Base-by-base conservation (phyloP, 2,888 invertebrate species). In the Trachelus stipa region DNA sequence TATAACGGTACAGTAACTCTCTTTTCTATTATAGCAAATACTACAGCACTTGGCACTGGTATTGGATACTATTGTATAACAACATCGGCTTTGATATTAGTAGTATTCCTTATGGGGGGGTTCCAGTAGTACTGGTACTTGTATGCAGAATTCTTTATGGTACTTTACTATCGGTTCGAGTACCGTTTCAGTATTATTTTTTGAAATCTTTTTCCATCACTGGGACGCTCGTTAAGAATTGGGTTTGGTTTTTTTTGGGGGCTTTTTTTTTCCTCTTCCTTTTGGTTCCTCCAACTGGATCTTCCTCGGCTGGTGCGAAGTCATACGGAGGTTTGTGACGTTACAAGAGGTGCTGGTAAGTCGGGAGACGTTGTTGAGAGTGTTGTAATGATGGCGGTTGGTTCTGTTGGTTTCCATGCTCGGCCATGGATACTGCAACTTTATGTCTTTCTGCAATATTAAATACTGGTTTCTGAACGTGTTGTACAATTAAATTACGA, bases 381-480 rank as follows among this genome's bases (percentile, higher is more conserved):
- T 86, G 83, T 87, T 74, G 77, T 77, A 79, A 77, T 73, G 23
- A 56, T 23, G 56, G 75, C 71, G 75, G 73, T 34, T 75, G 30
- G 34, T 35, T 75, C 71, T 69, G 56, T 23, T 23, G 56, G 56
- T 23, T 56, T 56, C 31, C 33, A 11, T n/a, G 71, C n/a, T 34
- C 12, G 34, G 71, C 15, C 71, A 34, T 4, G 71, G 71, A 80
- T 87, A 85, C 82, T 85, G 85, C 85, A 87, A 87, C 83, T 81
- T 82, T 76, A 80, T 79, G 83, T 87, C 86, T 86, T 82, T 85
- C 84, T 76, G 84, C 84, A 85, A 87, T 87, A 80, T 81, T 80
- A 40, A 77, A 69, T 68, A 31, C 73, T 68, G 56, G 74, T 34
- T 30, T 79, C 73, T 77, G 74, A 79, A 81, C 82, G 77, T 79